Evolutionary conservation across 2,113 vertebrate species (phyloP), one percentile per base, ranked within the genome.

Genomic region (Grammomys dolichurus): DNA sequence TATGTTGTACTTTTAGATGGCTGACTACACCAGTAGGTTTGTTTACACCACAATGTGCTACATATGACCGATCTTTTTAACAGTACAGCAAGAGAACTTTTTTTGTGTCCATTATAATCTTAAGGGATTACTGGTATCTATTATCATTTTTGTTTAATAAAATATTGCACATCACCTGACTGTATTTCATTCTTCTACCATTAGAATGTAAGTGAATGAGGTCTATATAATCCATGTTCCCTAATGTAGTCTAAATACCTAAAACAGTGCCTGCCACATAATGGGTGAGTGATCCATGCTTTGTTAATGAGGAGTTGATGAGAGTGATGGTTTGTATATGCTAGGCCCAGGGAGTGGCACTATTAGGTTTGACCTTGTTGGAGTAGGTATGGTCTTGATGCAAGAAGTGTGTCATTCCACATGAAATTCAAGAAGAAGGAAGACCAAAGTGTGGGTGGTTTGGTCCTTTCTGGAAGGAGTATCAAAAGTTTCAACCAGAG

Each of bases 141-240:
- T 31, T 2, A 26, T 46, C 40, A 31, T 33, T 1, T 76, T 85
- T 84, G 17, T 67, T 73, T 43, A 76, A 19, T 13, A 22, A 63
- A 89, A 51, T 94, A 19, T 13, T 82, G 10, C 75, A 8, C 2
- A 67, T 36, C 3, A 54, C 12, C 22, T 65, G 12, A 16, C 5
- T 46, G 1, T 43, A 94, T 94, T 94, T 92, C 6, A 17, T 92
- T 87, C 16, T 87, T 28, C 5, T 95, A 26, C 58, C 19, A 67
- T 24, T 88, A 63, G 88, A 93, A 85, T 72, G 48, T 48, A 90
- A 93, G 26, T 63, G 36, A 85, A 31, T 89, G 12, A 87, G 28
- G 19, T 76, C 51, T 76, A 31, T 46, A 65, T 65, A 5, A 54
- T 60, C 77, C 95, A 89, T 92, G 26, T 63, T n/a, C 36, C 65